phyloP scores from a whole-genome alignment of 2,888 invertebrate genomes.

The Halocaridina rubra region DNA sequence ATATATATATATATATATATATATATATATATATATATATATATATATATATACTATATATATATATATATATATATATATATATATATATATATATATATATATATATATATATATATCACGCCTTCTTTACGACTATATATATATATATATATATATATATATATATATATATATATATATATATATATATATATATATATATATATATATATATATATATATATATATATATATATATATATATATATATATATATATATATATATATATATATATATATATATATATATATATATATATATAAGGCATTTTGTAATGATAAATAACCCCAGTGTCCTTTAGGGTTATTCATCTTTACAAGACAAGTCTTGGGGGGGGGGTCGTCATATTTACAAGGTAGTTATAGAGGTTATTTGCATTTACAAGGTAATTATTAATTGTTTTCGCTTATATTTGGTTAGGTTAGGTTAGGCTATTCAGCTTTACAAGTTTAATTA shows the following conservation, averaged over 20 bases:
- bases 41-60: no score
- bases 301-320: not conserved
- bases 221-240: not conserved
- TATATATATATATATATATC: constrained; percentile 6
- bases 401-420: no score
- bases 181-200: not conserved
- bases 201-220: constrained; percentile 3
- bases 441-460: no score
- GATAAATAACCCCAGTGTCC: no score
- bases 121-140: no score
- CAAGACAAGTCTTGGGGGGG: no score
- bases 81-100: not conserved
- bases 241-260: not conserved
- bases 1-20: not conserved
- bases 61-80: constrained; percentile 18
- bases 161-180: not conserved
- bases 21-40: not conserved
- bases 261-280: not conserved
- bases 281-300: not conserved
- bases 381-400: no score
- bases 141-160: constrained; percentile 12
- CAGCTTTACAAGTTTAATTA: no score
- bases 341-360: no score
- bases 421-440: no score
- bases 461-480: no score